Conservation (phyloP, 1,140 invertebrate species). For the Drosophila pandora region DNA sequence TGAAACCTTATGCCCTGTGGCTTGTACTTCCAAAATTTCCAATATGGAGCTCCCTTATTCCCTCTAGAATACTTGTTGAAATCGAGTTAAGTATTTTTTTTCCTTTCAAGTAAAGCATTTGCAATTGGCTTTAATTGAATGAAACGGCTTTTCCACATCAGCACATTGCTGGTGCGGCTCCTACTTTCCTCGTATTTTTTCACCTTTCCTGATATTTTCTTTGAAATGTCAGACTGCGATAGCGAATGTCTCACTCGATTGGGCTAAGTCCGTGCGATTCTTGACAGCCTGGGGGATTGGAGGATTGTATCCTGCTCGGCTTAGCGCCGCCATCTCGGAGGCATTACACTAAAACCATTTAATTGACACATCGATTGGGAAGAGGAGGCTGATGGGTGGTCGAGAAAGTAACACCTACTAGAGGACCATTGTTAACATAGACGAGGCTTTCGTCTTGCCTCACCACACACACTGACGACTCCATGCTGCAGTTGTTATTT, state of each 20-base stretch:
- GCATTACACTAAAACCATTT: slow-evolving; percentile 72
- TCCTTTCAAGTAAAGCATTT: background rate
- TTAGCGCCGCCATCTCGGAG: slow-evolving; percentile 50
- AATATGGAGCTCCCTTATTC: background rate
- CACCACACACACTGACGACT: background rate
- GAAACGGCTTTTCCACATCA: slow-evolving; percentile 12
- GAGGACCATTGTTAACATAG: slow-evolving; percentile 33
- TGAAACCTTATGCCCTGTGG: background rate
- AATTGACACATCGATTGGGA: slow-evolving; percentile 71
- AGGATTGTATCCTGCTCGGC: slow-evolving; percentile 38
- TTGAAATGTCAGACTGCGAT: slow-evolving; percentile 32
- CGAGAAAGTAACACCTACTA: slow-evolving; percentile 21
- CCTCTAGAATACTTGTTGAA: background rate
- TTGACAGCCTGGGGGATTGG: slow-evolving; percentile 32
- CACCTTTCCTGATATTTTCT: background rate
- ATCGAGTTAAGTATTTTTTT: background rate
- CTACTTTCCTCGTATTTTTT: slow-evolving; percentile 6
- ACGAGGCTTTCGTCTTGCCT: slow-evolving; percentile 24
- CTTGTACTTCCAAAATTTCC: no score
- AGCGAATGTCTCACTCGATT: slow-evolving; percentile 27
- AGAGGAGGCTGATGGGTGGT: slow-evolving; percentile 2
- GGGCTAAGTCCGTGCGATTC: slow-evolving; percentile 42
- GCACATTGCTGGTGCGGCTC: background rate
- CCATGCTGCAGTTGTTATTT: background rate
- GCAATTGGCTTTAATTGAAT: slow-evolving; percentile 34